Evolutionary conservation across 2,797 vertebrate species (phyloP), one percentile per base, ranked within the genome.

Genomic region (Vireo griseus): DNA sequence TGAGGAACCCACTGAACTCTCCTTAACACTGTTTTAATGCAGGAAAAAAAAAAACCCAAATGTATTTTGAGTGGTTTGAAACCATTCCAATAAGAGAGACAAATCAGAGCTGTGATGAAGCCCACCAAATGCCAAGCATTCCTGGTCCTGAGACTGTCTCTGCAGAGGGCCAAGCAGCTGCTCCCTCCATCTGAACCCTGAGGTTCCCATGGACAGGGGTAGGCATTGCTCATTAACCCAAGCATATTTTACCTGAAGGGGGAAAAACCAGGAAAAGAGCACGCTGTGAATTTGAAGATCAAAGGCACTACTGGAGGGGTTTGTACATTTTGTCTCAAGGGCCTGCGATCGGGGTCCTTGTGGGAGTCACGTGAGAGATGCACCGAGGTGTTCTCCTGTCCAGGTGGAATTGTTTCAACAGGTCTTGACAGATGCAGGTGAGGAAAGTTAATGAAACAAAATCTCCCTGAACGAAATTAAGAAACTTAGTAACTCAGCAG

Each of bases 391-490:
- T 24, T 78, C 79, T 84, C 74, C 35, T 42, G 33, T 28, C 76
- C 26, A 50, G n/a, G 44, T 52, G 61, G 81, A 59, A 83, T 54
- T 95, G 69, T n/a, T 96, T 75, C 80, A 66, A 91, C 61, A 88
- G 94, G 90, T 29, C 47, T 91, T 73, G 69, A 86, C 55, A 62
- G 45, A 55, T 0, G 3, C 4, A 4, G 28, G 31, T 88, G 76
- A 95, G 48, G 61, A 72, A 96, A 90, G 44, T 54, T 95, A 92
- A 95, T 88, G 84, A 90, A 95, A 86, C 16, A 82, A 92, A 94
- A 29, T 95, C 24, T 96, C 28, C 63, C 79, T 33, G 59, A 62
- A 86, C 71, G 73, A 95, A 96, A 97, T 95, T 84, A 97, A 73
- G 75, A 62, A 94, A 86, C 42, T 68, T 88, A 93, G 92, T 89